phyloP scores from a whole-genome alignment of 2,888 invertebrate genomes.

The Thysanoteuthis rhombus region DNA sequence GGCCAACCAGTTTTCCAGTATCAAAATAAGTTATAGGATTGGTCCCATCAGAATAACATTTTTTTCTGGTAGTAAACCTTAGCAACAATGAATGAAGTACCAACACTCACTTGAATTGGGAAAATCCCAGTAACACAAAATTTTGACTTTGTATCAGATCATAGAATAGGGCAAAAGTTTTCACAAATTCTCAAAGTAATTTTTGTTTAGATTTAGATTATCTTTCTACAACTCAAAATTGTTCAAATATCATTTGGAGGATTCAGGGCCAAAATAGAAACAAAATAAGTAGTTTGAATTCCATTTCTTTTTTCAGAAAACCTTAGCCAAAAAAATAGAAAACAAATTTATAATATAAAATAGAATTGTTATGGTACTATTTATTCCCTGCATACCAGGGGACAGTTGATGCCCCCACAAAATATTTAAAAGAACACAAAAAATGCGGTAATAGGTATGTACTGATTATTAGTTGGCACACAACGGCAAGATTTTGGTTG shows the following conservation, averaged over 20 bases:
- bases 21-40: neutral
- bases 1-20: neutral
- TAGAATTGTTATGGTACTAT: too few species aligned
- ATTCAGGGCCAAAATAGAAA: neutral
- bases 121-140: neutral
- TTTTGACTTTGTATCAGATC: neutral
- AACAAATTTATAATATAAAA: too few species aligned
- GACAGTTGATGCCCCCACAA: neutral
- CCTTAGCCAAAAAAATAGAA: too few species aligned
- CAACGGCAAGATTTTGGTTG: conserved; percentile 17
- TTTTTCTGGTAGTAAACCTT: neutral
- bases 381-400: too few species aligned
- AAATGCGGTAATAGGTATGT: neutral
- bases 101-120: neutral
- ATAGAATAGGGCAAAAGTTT: neutral
- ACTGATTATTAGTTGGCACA: neutral
- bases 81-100: neutral
- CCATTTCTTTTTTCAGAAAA: neutral
- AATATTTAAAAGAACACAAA: neutral
- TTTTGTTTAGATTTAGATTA: neutral
- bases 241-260: neutral
- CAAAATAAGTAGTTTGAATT: neutral
- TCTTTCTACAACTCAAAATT: neutral
- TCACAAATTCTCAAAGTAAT: neutral
- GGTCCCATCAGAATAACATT: neutral